Conservation (phyloP, 2,797 vertebrate species). For the Brachyrhaphis roseni region DNA sequence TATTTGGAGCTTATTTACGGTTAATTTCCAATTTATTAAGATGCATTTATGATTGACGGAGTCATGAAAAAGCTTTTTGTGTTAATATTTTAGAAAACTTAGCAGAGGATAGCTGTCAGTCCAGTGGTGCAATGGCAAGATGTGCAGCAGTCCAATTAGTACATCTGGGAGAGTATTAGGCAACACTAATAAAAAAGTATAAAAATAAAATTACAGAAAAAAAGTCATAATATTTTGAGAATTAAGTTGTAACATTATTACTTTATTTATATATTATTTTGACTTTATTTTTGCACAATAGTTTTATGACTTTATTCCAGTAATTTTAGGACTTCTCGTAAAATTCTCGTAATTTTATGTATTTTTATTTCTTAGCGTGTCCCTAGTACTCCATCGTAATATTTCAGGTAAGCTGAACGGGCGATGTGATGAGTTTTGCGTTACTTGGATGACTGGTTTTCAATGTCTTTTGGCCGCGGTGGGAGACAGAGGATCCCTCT, state of each 20-base stretch:
- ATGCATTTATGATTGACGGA: neutral
- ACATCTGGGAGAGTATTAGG: neutral
- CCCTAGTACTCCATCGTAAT: too few relatives aligned
- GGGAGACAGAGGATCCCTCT: neutral
- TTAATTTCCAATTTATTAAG: neutral
- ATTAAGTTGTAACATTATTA: too few relatives aligned
- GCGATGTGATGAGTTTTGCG: neutral
- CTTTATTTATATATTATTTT: too few relatives aligned
- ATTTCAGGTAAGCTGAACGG: neutral
- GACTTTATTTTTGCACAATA: too few relatives aligned
- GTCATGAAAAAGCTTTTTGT: neutral
- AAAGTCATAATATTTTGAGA: too few relatives aligned
- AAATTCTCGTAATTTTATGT: too few relatives aligned
- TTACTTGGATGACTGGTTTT: constrained; percentile 4
- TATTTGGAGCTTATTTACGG: neutral
- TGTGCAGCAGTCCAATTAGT: neutral
- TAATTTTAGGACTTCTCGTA: too few relatives aligned
- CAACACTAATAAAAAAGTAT: too few relatives aligned
- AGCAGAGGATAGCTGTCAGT: neutral
- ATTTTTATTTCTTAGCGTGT: neutral
- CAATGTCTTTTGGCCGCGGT: neutral
- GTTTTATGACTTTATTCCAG: too few relatives aligned
- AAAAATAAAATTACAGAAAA: too few relatives aligned
- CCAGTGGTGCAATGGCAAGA: neutral
- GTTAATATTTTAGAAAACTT: neutral